Evolutionary conservation across 2,797 vertebrate genomes (phyloP).

Genomic region (Phataginus tricuspis): DNA sequence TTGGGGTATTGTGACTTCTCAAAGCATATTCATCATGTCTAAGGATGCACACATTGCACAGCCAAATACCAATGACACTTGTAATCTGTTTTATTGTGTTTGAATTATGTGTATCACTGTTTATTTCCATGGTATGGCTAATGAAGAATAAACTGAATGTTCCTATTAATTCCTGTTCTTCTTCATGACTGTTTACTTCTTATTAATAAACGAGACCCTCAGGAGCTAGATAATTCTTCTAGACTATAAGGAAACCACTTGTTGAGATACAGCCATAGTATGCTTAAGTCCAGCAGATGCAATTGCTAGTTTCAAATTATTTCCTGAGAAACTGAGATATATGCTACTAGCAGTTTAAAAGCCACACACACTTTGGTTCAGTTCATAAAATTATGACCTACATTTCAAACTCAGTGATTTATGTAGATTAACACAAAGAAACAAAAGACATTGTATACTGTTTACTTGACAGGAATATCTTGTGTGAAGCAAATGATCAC

Average conservation of each 20-base stretch:
- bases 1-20: not conserved
- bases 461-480: not conserved
- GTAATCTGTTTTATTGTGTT: constrained; percentile 39
- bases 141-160: constrained; percentile 3
- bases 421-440: not conserved
- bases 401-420: not conserved
- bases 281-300: not conserved
- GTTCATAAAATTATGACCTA: not conserved
- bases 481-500: constrained; percentile 10
- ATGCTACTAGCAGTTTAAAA: not conserved
- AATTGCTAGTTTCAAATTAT: constrained; percentile 28
- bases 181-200: constrained; percentile 15
- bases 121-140: not conserved
- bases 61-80: not conserved
- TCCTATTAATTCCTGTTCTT: not conserved
- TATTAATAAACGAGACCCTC: constrained; percentile 2
- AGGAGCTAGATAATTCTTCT: not conserved
- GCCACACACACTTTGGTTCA: not conserved
- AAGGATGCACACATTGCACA: not conserved
- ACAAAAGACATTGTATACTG: not conserved
- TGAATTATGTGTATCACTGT: not conserved
- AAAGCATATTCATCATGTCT: not conserved
- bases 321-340: constrained; percentile 2
- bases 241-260: not conserved
- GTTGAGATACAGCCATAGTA: not conserved